Percentiles rank a stretch among this genome's conserved stretches.
Evolutionary conservation across 1,140 invertebrate species (phyloP).

Genomic region (Magallana angulata): DNA sequence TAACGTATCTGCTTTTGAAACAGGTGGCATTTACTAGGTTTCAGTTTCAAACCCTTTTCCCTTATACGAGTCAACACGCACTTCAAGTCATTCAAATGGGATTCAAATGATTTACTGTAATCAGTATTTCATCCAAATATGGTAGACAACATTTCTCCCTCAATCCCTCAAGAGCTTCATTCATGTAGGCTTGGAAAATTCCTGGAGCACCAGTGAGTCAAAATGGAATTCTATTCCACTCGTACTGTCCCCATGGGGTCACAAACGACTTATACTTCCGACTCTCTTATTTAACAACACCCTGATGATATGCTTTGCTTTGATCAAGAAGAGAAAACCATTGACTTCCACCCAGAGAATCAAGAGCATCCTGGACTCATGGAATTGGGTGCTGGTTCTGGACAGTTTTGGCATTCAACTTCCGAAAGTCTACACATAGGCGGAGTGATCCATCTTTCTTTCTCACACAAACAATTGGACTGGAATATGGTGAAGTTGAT

Average conservation of each 20-base stretch:
- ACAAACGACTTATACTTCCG: conserved; percentile 57
- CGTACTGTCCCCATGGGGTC: conserved; percentile 54
- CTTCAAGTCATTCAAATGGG: conserved; percentile 55
- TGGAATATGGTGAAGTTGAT: conserved; percentile 45
- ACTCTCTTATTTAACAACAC: conserved; percentile 47
- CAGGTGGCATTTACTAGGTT: conserved; percentile 30
- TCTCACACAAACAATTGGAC: conserved; percentile 53
- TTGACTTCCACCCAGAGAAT: too few relatives aligned
- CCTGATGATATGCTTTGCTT: too few relatives aligned
- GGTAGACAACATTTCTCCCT: conserved; percentile 48
- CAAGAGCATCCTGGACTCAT: too few relatives aligned
- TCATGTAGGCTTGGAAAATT: conserved; percentile 60
- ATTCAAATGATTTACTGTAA: conserved; percentile 48
- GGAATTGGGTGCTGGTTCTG: too few relatives aligned
- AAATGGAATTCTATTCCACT: conserved; percentile 55
- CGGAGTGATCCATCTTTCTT: too few relatives aligned
- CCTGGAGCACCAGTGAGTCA: conserved; percentile 45
- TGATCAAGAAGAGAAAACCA: too few relatives aligned
- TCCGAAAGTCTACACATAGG: too few relatives aligned
- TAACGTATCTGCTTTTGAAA: conserved; percentile 2
- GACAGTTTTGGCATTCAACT: too few relatives aligned
- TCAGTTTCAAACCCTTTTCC: conserved; percentile 63
- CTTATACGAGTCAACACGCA: conserved; percentile 56
- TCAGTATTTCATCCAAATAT: conserved; percentile 60
- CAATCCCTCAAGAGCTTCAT: conserved; percentile 46